Conservation (phyloP, 1,140 invertebrate species). For the Hermatobates lingyangjiaoensis region DNA sequence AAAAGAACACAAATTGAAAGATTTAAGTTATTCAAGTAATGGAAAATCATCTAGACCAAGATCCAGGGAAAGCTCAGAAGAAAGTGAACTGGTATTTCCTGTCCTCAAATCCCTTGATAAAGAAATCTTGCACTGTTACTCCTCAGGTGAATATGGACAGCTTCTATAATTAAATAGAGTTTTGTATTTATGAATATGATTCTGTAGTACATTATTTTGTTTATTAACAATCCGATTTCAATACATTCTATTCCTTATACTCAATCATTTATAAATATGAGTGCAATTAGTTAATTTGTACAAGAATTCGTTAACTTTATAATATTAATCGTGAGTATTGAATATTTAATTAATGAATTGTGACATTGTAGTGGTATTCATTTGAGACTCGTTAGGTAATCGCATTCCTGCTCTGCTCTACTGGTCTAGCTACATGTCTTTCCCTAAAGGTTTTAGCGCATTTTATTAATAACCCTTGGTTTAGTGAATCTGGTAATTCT, state of each 20-base stretch:
- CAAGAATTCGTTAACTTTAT: background rate
- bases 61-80: conserved; percentile 4
- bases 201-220: background rate
- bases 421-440: too few species aligned
- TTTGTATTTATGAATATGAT: too few species aligned
- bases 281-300: background rate
- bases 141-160: too few species aligned
- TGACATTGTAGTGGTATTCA: too few species aligned
- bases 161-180: too few species aligned
- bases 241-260: background rate
- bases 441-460: too few species aligned
- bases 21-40: background rate
- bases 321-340: background rate
- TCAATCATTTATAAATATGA: background rate
- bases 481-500: too few species aligned
- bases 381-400: too few species aligned
- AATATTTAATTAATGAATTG: too few species aligned
- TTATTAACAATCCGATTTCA: background rate
- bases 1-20: background rate
- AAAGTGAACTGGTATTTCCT: conserved; percentile 7
- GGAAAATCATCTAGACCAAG: background rate
- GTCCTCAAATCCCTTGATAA: conserved; percentile 6
- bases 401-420: too few species aligned
- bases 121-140: conserved; percentile 5
- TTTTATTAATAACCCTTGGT: too few species aligned